A percentile compares a stretch with the other conserved stretches of the same genome.
phyloP scores from a whole-genome alignment of 2,797 vertebrate genomes.

The Onychomys arenicola region DNA sequence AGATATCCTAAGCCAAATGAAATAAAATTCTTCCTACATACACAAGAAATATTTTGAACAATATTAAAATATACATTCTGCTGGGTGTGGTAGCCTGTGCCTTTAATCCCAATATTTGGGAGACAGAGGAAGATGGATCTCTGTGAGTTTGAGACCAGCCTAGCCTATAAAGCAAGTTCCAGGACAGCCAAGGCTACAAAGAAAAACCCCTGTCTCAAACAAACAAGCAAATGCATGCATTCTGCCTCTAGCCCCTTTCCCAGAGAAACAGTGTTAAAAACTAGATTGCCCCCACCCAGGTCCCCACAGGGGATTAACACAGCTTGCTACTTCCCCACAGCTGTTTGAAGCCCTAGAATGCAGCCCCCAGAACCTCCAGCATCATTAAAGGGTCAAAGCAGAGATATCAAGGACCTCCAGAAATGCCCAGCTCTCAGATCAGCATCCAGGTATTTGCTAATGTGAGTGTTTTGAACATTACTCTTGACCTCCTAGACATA shows the following conservation, averaged over 20 bases:
- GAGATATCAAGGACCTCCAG: not conserved
- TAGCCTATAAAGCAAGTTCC: not conserved
- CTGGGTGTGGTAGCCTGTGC: rapidly evolving
- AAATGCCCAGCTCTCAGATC: not conserved
- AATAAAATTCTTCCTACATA: conserved; percentile 38
- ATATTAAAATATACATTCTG: not conserved
- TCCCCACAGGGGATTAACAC: not conserved
- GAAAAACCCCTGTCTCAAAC: not conserved
- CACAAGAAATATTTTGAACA: not conserved
- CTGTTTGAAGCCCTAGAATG: not conserved
- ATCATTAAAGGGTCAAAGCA: not conserved
- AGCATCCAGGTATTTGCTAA: not conserved
- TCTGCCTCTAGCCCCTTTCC: not conserved
- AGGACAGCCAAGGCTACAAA: not conserved
- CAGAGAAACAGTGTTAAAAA: not conserved
- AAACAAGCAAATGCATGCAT: not conserved
- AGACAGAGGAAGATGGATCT: not conserved
- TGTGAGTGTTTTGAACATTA: not conserved
- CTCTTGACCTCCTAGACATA: not conserved
- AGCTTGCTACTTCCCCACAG: not conserved
- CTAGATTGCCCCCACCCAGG: too few relatives aligned
- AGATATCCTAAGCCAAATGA: conserved; percentile 13
- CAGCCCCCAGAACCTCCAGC: not conserved
- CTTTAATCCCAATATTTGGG: not conserved
- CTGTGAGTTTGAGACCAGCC: not conserved